Evolutionary conservation across 2,113 vertebrate genomes (phyloP), one percentile per base, ranked within the genome.

Genomic region (Lepus timidus): DNA sequence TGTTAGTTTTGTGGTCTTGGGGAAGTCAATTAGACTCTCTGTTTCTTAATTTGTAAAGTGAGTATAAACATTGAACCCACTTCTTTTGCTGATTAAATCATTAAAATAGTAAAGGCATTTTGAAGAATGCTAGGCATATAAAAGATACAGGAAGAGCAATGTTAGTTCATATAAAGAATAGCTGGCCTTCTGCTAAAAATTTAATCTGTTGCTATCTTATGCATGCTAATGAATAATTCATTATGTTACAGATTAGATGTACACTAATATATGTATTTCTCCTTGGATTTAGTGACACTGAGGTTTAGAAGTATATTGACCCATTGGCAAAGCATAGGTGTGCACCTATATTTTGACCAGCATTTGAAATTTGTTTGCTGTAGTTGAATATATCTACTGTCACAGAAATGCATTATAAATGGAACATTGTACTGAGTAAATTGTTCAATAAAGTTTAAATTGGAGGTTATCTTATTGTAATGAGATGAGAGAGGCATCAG

Each of bases 341-440:
- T 65, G 10, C 3, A 86, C 27, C 20, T 36, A 70, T 51, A 84
- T 88, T 84, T 78, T 36, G 14, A 64, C 39, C 22, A 61, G 25
- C 3, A 65, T 88, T 76, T 33, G 51, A 71, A 25, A 20, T 67
- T 68, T 79, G 31, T 55, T 85, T 22, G 9, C 58, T 78, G 76
- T 9, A 68, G 4, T 29, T 80, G 22, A 88, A 13, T 76, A 51
- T 6, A 78, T 4, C 27, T 39, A 67, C 7, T 55, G 14, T 81
- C 36, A 62, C 9, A 20, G 68, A 88, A 82, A 91, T 92, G 27
- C 68, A 87, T 87, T 88, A 22, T 22, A 89, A 62, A 31, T 14
- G 8, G 17, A 91, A 78, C 12, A 0, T 17, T 70, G 11, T 62
- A 62, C 33, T 61, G 20, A 88, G 79, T 6, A 81, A 85, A 85